Conservation (phyloP, 2,113 vertebrate species). For the Toxotes chatareus region DNA sequence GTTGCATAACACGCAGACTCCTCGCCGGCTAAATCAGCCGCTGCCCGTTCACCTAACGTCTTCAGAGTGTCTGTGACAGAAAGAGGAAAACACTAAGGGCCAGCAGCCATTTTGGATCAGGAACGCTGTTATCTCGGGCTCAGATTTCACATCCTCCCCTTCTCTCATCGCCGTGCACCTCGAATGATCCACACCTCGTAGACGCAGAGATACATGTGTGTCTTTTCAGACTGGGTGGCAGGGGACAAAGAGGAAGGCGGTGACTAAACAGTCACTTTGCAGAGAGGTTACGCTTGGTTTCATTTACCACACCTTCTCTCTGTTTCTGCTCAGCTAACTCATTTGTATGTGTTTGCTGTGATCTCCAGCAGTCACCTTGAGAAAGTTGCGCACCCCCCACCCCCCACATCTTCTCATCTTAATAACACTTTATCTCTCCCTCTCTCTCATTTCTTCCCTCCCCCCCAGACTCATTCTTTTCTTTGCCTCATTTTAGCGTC, state of each 20-base stretch:
- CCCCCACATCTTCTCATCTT: slow-evolving; percentile 69
- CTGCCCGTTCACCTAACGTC: slow-evolving; percentile 44
- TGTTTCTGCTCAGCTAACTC: slow-evolving; percentile 53
- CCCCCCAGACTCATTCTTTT: slow-evolving; percentile 11
- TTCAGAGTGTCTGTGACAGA: slow-evolving; percentile 39
- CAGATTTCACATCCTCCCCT: slow-evolving; percentile 1
- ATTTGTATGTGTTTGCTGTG: slow-evolving; percentile 75
- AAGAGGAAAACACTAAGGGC: slow-evolving; percentile 1
- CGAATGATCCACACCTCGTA: neutral
- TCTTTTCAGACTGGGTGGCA: neutral
- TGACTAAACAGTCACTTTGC: slow-evolving; percentile 6
- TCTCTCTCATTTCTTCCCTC: neutral
- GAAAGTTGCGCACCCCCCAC: slow-evolving; percentile 23
- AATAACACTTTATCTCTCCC: slow-evolving; percentile 74
- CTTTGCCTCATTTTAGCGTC: slow-evolving; percentile 27
- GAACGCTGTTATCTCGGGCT: neutral
- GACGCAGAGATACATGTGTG: neutral
- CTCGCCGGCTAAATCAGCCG: slow-evolving; percentile 39
- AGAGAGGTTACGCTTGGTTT: slow-evolving; percentile 21
- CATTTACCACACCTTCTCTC: slow-evolving; percentile 32
- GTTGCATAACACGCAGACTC: slow-evolving; percentile 69
- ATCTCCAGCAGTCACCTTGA: slow-evolving; percentile 81
- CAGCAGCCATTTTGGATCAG: slow-evolving; percentile 32
- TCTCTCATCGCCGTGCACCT: slow-evolving; percentile 2
- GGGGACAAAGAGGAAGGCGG: slow-evolving; percentile 14